Percentiles rank a stretch among this genome's conserved stretches.
Evolutionary conservation across 2,888 invertebrate species (phyloP).

Genomic region (Caenorhabditis panamensis): DNA sequence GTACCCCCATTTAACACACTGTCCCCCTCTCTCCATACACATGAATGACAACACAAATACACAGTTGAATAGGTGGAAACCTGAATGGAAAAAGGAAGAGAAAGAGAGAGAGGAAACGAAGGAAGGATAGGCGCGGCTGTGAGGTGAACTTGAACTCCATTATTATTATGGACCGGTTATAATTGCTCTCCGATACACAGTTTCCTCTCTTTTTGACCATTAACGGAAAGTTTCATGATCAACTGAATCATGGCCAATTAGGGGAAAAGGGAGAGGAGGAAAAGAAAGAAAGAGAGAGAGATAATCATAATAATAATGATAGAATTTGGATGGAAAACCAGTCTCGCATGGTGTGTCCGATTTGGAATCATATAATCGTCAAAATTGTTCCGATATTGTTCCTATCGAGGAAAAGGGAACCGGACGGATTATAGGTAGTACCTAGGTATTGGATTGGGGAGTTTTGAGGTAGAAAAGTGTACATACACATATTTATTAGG

Average conservation of each 20-base stretch:
- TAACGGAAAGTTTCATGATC: too few species aligned
- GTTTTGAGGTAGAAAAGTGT: too few species aligned
- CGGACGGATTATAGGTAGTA: not conserved
- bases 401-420: not conserved
- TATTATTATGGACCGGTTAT: conserved; percentile 22
- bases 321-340: conserved; percentile 22
- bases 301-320: conserved; percentile 17
- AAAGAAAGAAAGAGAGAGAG: conserved; percentile 9
- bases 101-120: not conserved
- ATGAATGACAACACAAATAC: conserved; percentile 21
- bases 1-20: too few species aligned
- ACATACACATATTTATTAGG: too few species aligned
- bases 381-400: too few species aligned
- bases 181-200: conserved; percentile 37
- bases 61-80: conserved; percentile 48
- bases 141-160: conserved; percentile 24
- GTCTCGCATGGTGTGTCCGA: too few species aligned
- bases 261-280: conserved; percentile 7
- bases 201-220: not conserved
- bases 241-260: too few species aligned
- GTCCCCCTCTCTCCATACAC: too few species aligned
- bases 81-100: conserved; percentile 31
- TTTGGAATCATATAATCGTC: too few species aligned
- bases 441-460: too few species aligned
- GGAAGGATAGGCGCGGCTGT: conserved; percentile 1